A percentile compares a stretch with the other conserved stretches of the same genome.
phyloP scores from a whole-genome alignment of 64 coral and sea anemone genomes.

The Pocillopora verrucosa region DNA sequence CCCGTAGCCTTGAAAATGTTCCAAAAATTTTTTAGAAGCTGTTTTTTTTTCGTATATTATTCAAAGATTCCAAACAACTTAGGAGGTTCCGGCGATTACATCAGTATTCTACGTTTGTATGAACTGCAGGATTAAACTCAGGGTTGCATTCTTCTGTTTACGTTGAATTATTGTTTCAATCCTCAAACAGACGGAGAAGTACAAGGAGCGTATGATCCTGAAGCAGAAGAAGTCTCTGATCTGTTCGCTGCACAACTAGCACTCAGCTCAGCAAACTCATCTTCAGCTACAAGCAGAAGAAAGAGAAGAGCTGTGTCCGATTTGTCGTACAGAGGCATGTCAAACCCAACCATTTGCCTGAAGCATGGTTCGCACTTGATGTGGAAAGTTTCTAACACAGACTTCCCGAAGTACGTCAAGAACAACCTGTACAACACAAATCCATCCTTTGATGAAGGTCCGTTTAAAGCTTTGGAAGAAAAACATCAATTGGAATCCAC shows the following conservation, averaged over 20 bases:
- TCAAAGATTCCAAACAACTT: too few species aligned
- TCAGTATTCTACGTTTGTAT: too few species aligned
- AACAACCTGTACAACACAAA: constrained; percentile 90
- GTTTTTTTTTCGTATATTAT: too few species aligned
- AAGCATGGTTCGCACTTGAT: constrained; percentile 78
- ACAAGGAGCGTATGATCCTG: constrained; percentile 66
- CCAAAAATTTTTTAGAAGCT: too few species aligned
- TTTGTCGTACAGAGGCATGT: constrained; percentile 48
- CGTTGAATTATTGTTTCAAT: not conserved
- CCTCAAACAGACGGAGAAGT: constrained; percentile 63
- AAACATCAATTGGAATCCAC: constrained; percentile 72
- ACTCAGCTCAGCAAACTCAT: constrained; percentile 13
- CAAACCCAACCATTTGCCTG: constrained; percentile 84
- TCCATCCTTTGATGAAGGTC: constrained; percentile 83
- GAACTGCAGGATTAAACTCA: too few species aligned
- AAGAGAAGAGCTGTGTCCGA: constrained; percentile 44
- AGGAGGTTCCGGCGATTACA: too few species aligned
- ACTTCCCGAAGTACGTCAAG: constrained; percentile 85
- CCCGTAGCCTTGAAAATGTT: too few species aligned
- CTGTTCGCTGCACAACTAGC: constrained; percentile 43
- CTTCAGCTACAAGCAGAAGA: constrained; percentile 1
- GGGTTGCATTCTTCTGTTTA: too few species aligned
- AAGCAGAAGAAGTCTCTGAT: not conserved
- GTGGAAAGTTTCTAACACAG: constrained; percentile 75
- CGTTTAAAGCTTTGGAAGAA: constrained; percentile 76